phyloP scores from a whole-genome alignment of 2,797 vertebrate genomes.

The Neosilurus mollespiculum region DNA sequence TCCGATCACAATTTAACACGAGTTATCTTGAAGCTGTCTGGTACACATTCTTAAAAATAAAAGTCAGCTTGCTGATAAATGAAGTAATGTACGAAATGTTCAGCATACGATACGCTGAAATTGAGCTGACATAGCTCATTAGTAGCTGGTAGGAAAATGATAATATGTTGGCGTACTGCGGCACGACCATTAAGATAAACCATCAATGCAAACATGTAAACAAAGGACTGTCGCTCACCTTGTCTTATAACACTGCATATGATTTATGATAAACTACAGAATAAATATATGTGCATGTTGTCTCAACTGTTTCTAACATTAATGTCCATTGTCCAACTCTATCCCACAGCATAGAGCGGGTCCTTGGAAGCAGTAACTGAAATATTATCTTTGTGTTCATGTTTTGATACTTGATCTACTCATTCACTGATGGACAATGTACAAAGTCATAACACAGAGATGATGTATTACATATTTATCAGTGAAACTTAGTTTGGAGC shows the following conservation, averaged over 20 bases:
- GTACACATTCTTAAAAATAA: background rate
- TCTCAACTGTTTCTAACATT: background rate
- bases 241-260: background rate
- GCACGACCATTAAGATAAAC: background rate
- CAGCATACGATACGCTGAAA: background rate
- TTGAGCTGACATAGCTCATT: background rate
- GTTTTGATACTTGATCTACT: conserved; percentile 2
- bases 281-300: too few relatives aligned
- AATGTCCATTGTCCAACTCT: background rate
- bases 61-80: background rate
- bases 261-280: background rate
- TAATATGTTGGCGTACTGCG: background rate
- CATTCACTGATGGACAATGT: background rate
- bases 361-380: conserved; percentile 19
- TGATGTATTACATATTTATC: background rate
- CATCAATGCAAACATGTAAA: background rate
- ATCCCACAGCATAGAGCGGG: conserved; percentile 6
- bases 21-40: background rate
- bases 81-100: background rate
- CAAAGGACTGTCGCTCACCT: background rate
- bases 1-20: background rate
- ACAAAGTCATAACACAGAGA: background rate
- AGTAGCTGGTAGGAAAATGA: background rate
- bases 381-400: conserved; percentile 20
- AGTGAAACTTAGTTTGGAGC: background rate